phyloP scores from a whole-genome alignment of 2,113 vertebrate genomes.

The Pontoporia blainvillei region DNA sequence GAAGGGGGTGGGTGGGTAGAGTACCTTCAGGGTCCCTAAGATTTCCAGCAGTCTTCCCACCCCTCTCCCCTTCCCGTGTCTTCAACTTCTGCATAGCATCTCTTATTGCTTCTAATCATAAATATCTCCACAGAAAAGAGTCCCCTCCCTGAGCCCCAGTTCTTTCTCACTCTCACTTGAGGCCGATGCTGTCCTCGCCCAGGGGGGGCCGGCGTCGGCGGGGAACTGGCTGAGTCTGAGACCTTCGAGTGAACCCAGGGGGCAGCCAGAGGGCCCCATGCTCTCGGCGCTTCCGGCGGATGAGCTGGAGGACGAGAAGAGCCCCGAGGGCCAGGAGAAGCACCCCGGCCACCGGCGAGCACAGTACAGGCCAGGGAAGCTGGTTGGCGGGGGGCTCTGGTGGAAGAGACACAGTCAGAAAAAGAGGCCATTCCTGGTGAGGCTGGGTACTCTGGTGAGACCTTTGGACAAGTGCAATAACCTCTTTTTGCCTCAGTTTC shows the following conservation, averaged over 20 bases:
- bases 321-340: constrained; percentile 72
- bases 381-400: constrained; percentile 63
- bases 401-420: neutral
- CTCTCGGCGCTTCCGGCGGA: constrained; percentile 74
- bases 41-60: neutral
- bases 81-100: neutral
- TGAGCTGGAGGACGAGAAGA: constrained; percentile 80
- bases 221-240: constrained; percentile 71
- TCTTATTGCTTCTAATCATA: neutral
- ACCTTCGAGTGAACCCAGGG: constrained; percentile 72
- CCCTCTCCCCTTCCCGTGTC: neutral
- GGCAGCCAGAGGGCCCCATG: constrained; percentile 79
- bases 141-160: neutral
- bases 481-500: neutral
- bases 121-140: neutral
- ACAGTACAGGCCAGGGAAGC: constrained; percentile 77
- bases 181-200: constrained; percentile 90
- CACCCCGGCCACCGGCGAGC: constrained; percentile 70
- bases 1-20: neutral
- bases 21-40: neutral
- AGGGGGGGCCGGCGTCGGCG: constrained; percentile 84
- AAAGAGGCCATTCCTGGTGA: neutral
- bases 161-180: constrained; percentile 82
- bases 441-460: neutral
- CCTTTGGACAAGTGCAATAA: neutral